phyloP scores from a whole-genome alignment of 1,140 invertebrate genomes.

The Caenorhabditis brenneri region DNA sequence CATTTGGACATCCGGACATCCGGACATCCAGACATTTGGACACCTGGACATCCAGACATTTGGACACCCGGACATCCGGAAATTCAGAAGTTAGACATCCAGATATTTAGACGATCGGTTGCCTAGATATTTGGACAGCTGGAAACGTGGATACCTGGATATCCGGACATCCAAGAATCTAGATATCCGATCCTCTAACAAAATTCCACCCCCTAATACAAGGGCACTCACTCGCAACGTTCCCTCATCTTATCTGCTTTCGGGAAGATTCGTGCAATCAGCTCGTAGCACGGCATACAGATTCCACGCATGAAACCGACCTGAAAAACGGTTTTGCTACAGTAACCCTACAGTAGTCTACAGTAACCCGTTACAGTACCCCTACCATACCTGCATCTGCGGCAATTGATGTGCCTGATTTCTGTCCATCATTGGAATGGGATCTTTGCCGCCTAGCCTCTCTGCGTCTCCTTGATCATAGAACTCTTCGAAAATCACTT shows the following conservation, averaged over 20 bases:
- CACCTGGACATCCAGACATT: too few species aligned
- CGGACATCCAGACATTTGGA: too few species aligned
- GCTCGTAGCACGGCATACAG: slow-evolving; percentile 81
- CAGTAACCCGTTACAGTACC: slow-evolving; percentile 17
- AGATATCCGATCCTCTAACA: too few species aligned
- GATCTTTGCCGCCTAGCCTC: slow-evolving; percentile 76
- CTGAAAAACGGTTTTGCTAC: slow-evolving; percentile 72
- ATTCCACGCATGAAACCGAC: slow-evolving; percentile 82
- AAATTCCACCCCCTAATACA: background rate
- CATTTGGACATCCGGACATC: too few species aligned
- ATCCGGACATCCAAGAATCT: too few species aligned
- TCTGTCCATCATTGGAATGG: slow-evolving; percentile 85
- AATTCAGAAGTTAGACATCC: too few species aligned
- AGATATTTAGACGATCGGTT: too few species aligned
- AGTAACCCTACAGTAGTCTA: background rate
- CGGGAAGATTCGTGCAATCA: slow-evolving; percentile 78
- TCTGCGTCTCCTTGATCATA: slow-evolving; percentile 83
- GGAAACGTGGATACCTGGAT: too few species aligned
- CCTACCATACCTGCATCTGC: slow-evolving; percentile 76
- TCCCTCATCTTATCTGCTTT: slow-evolving; percentile 78
- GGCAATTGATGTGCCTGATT: slow-evolving; percentile 79
- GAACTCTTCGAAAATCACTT: slow-evolving; percentile 85
- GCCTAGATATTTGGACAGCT: too few species aligned
- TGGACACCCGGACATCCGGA: too few species aligned
- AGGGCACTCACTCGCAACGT: slow-evolving; percentile 69